Evolutionary conservation across 2,888 invertebrate genomes (phyloP), one percentile per base, ranked within the genome.

Genomic region (Acanthopleura granulata): DNA sequence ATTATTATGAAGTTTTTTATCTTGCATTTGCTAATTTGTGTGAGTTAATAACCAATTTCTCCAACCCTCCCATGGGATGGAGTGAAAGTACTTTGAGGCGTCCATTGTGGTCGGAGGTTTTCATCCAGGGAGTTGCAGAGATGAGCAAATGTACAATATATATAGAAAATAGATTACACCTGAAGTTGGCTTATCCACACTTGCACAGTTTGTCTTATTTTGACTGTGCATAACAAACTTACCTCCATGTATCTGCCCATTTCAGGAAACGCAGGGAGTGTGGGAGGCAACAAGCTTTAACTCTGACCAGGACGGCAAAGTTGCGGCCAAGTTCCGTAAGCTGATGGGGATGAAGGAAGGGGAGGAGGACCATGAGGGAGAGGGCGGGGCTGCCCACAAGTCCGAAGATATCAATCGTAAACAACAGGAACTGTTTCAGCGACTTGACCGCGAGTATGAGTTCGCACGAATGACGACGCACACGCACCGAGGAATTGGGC

Each of bases 371-470:
- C 83, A 85, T 3, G 82, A 82, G 29, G 89, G 89, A 25, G 84
- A 89, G 18, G 1, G 57, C 6, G 0, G 72, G n/a, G 25, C 72
- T 29, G 0, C 57, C 18, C 27, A 22, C 12, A 40, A 80, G 72
- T 62, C 74, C 49, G 80, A 78, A 27, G 79, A 76, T 1, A 40
- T 76, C 18, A 75, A 49, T 66, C 49, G 83, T 73, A 86, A 89
- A 79, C 91, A 91, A 77, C 88, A 88, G 86, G 96, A 97, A 88
- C 93, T 98, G 92, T 98, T 98, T 91, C 94, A 93, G 81, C 95
- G 95, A 72, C 95, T 99, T 94, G 98, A 99, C 88, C 95, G 96
- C 82, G 98, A 99, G 90, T 99, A 99, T 89, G 97, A 98, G 91
- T 96, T 97, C 74, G 98, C 98, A 0, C 93, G 98, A 51, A 95